Percentiles rank a stretch among this genome's conserved stretches.
Evolutionary conservation across 2,797 vertebrate species (phyloP).

Genomic region (Amniataba percoides): DNA sequence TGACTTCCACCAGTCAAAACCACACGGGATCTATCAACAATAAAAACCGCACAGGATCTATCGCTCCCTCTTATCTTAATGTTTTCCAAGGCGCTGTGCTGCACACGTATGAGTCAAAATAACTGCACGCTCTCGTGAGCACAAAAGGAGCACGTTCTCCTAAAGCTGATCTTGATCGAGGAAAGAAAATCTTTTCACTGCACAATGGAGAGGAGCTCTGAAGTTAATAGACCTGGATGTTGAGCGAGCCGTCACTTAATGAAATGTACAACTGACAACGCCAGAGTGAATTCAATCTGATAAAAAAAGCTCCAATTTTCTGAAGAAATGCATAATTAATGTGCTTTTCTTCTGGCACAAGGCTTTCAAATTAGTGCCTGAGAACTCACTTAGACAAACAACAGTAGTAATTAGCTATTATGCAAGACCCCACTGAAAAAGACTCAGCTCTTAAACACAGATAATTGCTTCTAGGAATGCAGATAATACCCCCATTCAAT

Average conservation of each 20-base stretch:
- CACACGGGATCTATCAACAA: conserved; percentile 57
- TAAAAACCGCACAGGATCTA: conserved; percentile 45
- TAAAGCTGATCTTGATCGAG: conserved; percentile 40
- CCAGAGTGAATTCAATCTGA: conserved; percentile 41
- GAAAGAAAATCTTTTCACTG: conserved; percentile 31
- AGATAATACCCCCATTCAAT: conserved; percentile 62
- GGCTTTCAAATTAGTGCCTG: conserved; percentile 38
- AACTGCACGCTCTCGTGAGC: conserved; percentile 56
- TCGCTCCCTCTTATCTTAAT: conserved; percentile 56
- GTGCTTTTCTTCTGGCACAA: conserved; percentile 22
- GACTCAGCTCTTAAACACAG: conserved; percentile 58
- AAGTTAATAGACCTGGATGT: conserved; percentile 45
- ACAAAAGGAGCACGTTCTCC: conserved; percentile 53
- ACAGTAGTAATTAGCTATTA: conserved; percentile 64
- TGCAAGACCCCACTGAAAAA: conserved; percentile 47
- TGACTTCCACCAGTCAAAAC: conserved; percentile 68
- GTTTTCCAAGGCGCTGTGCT: conserved; percentile 48
- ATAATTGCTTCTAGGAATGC: conserved; percentile 72
- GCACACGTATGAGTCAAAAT: conserved; percentile 65
- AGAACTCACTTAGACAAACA: conserved; percentile 59
- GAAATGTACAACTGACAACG: conserved; percentile 10
- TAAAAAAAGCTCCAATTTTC: conserved; percentile 23
- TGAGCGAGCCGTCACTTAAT: conserved; percentile 14
- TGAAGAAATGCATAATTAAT: conserved; percentile 29
- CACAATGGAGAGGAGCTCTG: conserved; percentile 34